These are phyloP conservation scores for Electrona antarctica DNA, from an alignment of 2,113 vertebrate genomes.

Conservation along the genomic window DNA sequence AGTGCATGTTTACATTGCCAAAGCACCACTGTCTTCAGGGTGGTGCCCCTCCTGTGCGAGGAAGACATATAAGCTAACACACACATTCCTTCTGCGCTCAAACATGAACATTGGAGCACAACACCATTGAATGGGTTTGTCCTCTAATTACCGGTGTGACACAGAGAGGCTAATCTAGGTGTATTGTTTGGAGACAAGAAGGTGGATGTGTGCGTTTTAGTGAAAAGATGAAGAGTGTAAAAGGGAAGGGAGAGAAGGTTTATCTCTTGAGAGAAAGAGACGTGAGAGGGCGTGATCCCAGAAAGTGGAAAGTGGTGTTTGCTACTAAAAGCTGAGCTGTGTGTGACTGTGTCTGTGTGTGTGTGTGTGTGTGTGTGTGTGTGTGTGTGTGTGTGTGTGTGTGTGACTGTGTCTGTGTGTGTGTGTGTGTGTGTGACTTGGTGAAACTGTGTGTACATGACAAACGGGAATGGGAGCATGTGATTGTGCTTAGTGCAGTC, in stretches of 20 bases:
- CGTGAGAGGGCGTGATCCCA: constrained; percentile 43
- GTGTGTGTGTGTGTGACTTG: constrained; percentile 36
- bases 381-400: constrained; percentile 2
- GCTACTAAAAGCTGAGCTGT: constrained; percentile 22
- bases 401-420: constrained; percentile 24
- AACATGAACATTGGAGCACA: not conserved
- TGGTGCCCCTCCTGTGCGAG: constrained; percentile 2
- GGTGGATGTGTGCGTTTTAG: constrained; percentile 34
- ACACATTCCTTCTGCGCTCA: not conserved
- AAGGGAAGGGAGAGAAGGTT: constrained; percentile 11
- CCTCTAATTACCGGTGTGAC: not conserved
- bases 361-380: not conserved
- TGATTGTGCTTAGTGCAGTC: constrained; percentile 70
- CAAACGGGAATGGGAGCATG: constrained; percentile 60
- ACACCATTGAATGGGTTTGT: not conserved
- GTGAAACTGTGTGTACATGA: constrained; percentile 40
- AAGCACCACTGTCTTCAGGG: not conserved
- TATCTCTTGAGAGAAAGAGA: not conserved
- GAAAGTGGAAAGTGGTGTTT: constrained; percentile 29
- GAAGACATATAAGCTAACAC: constrained; percentile 14
- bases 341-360: constrained; percentile 6
- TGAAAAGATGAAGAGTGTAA: constrained; percentile 22
- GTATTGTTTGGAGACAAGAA: constrained; percentile 11
- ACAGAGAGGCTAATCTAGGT: constrained; percentile 11
- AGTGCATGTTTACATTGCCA: too few species aligned